Evolutionary conservation across 2,888 invertebrate genomes (phyloP), one percentile per base, ranked within the genome.

Genomic region (Caenorhabditis becei): DNA sequence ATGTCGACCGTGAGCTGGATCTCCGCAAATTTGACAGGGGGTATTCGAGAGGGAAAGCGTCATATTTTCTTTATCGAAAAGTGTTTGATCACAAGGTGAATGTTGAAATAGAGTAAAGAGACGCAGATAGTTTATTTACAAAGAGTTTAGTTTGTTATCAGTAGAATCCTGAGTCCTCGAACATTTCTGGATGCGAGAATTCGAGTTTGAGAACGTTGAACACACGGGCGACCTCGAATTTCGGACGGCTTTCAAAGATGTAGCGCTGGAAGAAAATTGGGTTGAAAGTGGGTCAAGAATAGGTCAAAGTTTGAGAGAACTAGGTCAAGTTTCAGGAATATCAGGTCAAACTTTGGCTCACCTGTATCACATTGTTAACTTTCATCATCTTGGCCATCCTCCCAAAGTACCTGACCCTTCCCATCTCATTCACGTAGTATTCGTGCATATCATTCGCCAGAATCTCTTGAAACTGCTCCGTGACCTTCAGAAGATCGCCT

Each of bases 131-230:
- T 8, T 5, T n/a, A n/a, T n/a, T n/a, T n/a, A n/a, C n/a, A n/a
- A n/a, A n/a, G n/a, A n/a, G n/a, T n/a, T n/a, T n/a, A n/a, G n/a
- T n/a, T n/a, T 2, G 32, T 4, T 2, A 49, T 32, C 10, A 71
- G 35, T 44, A 41, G 23, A 62, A 71, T 63, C 62, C 71, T n/a
- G 71, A 62, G 41, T 71, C 71, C 14, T 62, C 61, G 16, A 71
- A 71, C 71, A 71, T 71, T 63, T 54, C 62, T 0, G 71, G 61
- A 59, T 80, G 80, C 11, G 63, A 66, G 16, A 74, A 56, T 14
- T 71, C 78, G 11, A 82, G 61, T 62, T 80, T 82, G 37, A 84
- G 35, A 11, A 84, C 80, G 47, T 84, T 79, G 62, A 84, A 82
- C 41, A 84, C 75, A 26, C 72, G 23, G 2, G 72, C 79, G 28